Percentiles rank a stretch among this genome's conserved stretches.
Evolutionary conservation across 2,888 invertebrate genomes (phyloP).

Genomic region (Lepas anatifera): DNA sequence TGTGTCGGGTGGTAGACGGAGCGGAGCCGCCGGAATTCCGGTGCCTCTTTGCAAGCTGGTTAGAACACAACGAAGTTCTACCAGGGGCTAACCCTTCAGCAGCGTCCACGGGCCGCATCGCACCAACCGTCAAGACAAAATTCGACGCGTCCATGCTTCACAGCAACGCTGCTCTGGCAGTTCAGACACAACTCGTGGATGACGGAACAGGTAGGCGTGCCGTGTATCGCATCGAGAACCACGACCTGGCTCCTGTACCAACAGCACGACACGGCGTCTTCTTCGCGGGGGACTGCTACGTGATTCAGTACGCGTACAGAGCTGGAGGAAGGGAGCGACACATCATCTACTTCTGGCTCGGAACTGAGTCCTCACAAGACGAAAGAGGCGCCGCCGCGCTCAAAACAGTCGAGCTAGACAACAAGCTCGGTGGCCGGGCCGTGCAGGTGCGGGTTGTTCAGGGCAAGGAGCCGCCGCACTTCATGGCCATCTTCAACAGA

Average conservation of each 20-base stretch:
- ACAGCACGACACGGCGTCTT: constrained; percentile 56
- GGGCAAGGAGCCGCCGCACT: constrained; percentile 82
- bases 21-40: constrained; percentile 78
- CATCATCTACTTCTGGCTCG: constrained; percentile 69
- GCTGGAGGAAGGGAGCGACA: constrained; percentile 46
- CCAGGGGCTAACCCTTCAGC: constrained; percentile 31
- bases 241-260: constrained; percentile 49
- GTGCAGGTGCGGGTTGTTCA: constrained; percentile 63
- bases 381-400: constrained; percentile 55
- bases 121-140: constrained; percentile 48
- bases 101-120: constrained; percentile 21
- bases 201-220: constrained; percentile 70
- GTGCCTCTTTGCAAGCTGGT: constrained; percentile 62
- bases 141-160: constrained; percentile 72
- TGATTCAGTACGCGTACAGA: constrained; percentile 68
- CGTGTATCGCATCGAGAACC: constrained; percentile 53
- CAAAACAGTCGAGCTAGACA: constrained; percentile 43
- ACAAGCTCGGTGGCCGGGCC: constrained; percentile 38
- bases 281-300: constrained; percentile 67
- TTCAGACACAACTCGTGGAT: constrained; percentile 50
- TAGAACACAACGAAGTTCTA: constrained; percentile 35
- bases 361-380: constrained; percentile 57
- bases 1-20: constrained; percentile 63
- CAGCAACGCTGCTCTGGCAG: constrained; percentile 48
- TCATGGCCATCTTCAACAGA: constrained; percentile 78